Conservation (phyloP, 2,113 vertebrate genomes). For the Callipepla californica region DNA sequence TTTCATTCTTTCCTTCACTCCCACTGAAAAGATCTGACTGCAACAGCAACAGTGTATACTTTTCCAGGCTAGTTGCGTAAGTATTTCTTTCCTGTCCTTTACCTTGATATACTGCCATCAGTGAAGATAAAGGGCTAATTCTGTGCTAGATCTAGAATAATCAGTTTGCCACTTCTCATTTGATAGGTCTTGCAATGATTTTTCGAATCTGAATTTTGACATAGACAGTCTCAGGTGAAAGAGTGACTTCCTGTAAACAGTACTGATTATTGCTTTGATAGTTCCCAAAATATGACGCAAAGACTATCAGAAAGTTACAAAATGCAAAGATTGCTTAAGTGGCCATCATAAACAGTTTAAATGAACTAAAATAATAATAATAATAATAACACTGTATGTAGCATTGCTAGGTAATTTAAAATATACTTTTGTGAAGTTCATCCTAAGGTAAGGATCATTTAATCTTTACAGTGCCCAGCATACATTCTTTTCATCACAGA, state of each 20-base stretch:
- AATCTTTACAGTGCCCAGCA: not conserved
- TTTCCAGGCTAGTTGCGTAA: not conserved
- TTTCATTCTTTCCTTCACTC: not conserved
- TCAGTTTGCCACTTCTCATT: not conserved
- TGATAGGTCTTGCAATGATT: not conserved
- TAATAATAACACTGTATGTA: not conserved
- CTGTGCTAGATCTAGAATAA: not conserved
- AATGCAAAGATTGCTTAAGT: not conserved
- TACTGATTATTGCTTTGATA: not conserved
- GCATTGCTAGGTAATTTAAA: not conserved
- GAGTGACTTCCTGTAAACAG: not conserved
- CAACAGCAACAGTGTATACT: not conserved
- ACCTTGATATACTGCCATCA: not conserved
- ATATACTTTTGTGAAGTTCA: not conserved
- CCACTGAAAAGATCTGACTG: not conserved
- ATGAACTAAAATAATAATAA: not conserved
- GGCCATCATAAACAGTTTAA: not conserved
- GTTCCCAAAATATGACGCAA: not conserved
- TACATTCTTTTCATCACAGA: not conserved
- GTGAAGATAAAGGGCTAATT: not conserved
- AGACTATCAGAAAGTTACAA: not conserved
- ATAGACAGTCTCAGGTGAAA: not conserved
- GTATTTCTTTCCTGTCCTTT: not conserved
- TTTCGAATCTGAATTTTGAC: not conserved
- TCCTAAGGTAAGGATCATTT: not conserved